Base-by-base conservation (phyloP, 2,797 vertebrate species). In the Sitta carolinensis region DNA sequence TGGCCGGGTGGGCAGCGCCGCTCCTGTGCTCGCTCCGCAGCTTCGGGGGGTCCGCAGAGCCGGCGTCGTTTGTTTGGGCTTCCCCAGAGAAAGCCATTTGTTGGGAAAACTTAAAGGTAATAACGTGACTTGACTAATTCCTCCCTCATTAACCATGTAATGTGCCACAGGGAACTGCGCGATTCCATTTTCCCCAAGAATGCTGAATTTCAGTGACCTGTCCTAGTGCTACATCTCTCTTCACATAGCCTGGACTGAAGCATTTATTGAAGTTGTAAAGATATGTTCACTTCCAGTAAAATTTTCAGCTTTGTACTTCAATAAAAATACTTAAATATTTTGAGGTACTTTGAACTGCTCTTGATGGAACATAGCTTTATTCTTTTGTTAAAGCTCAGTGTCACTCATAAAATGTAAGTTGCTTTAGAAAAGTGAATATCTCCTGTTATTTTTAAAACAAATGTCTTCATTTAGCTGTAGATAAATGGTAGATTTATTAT, bases 161-260 rank as follows among this genome's bases (percentile, higher is more conserved):
- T 57, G 43, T 68, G 54, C 57, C 70, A 47, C 5, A 59, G 59
- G 51, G 76, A 87, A 17, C 40, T 36, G 40, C 32, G 55, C 21
- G 66, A 30, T 80, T 82, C 22, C 40, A 3, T 89, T 69, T 89
- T 25, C 21, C 52, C 11, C 12, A 16, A 45, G 68, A 80, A 70
- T 5, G 32, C 13, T 57, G 21, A 18, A 69, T 91, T 86, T 88
- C 48, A 70, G 42, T 66, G 67, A 73, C 32, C 54, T 32, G 38
- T 34, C 50, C n/a, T 62, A 54, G 26, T 0, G 4, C 23, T 45
- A 9, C 0, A 0, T 69, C 32, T 73, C 55, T 59, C 2, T 81
- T 79, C 29, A 0, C 2, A 43, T 22, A 66, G 36, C 22, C 55
- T 40, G n/a, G 22, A 11, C 13, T 17, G 64, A 63, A 48, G 16